Base-by-base conservation (phyloP, 1,140 invertebrate species). In the Whitmania pigra region DNA sequence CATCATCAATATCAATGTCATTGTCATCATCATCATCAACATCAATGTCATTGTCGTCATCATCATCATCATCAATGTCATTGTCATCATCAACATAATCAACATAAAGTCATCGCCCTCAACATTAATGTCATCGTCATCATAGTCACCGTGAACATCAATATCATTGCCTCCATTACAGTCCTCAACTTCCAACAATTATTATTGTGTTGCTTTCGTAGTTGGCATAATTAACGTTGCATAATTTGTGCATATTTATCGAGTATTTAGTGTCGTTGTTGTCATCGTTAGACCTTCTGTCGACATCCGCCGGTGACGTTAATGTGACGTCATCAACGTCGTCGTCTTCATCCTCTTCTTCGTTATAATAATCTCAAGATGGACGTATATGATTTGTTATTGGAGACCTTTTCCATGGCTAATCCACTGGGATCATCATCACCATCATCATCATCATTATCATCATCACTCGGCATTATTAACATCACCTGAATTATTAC, bases 291-390 rank as follows among this genome's bases (percentile, higher is more conserved):
- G 29, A 11, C 3, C 18, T 63, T 13, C 18, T 31, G 22, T 63
- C 57, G 57, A 22, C 29, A 63, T 49, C 43, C 43, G 43, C 43
- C 43, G 43, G 43, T 49, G 43, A 49, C 43, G 43, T 49, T 63
- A 63, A 63, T 63, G 57, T 25, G 29, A 63, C 57, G 22, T 63
- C 57, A 63, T 63, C 43, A 49, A 49, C 43, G 43, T 49, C 43
- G 43, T 49, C 15, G 43, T 49, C 43, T 49, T 49, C 43, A 49
- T 49, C 43, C 43, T 49, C 43, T 1, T 49, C 43, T 49, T 49
- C 43, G 43, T 49, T 49, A 49, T 49, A 49, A 49, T 49, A 49
- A 49, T 49, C 43, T 49, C 43, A 17, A 49, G 43, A 49, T 17
- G 43, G 43, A 49, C 15, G 15, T 49, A 11, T 15, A 49, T 49